Conservation (phyloP, 2,113 vertebrate genomes). For the Clinocottus analis region DNA sequence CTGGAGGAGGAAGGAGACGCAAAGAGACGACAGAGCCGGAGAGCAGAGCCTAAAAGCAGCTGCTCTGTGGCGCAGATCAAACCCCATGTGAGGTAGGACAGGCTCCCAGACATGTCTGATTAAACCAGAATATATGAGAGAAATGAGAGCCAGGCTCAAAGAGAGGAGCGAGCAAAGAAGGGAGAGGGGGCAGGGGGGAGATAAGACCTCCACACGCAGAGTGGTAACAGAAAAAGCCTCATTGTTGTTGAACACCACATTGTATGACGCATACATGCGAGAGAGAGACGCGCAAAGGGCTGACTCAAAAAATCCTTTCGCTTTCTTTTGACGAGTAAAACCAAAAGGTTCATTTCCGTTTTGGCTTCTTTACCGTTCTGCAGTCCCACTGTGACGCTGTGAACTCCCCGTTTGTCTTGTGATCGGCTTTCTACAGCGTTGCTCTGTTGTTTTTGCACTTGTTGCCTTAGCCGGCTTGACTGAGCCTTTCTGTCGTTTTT, state of each 20-base stretch:
- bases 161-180: slow-evolving; percentile 8
- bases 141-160: slow-evolving; percentile 61
- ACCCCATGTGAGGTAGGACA: slow-evolving; percentile 62
- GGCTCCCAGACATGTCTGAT: slow-evolving; percentile 73
- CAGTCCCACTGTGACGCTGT: slow-evolving; percentile 26
- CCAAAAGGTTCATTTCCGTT: slow-evolving; percentile 32
- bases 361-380: slow-evolving; percentile 30
- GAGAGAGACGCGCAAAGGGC: neutral
- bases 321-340: slow-evolving; percentile 26
- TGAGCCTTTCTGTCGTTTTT: neutral
- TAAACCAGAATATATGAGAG: slow-evolving; percentile 69
- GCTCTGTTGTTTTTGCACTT: slow-evolving; percentile 9
- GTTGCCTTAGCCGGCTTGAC: slow-evolving; percentile 2
- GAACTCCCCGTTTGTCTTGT: slow-evolving; percentile 5
- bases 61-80: slow-evolving; percentile 73
- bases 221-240: slow-evolving; percentile 16
- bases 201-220: slow-evolving; percentile 34
- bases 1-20: slow-evolving; percentile 21
- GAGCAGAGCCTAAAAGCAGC: slow-evolving; percentile 43
- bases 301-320: slow-evolving; percentile 21
- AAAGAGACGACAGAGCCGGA: slow-evolving; percentile 36
- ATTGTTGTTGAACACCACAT: slow-evolving; percentile 3
- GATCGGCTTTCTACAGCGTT: slow-evolving; percentile 23
- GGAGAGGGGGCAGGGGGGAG: neutral
- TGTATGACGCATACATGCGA: neutral